These are phyloP conservation scores for Etheostoma cragini DNA, from an alignment of 2,113 vertebrate species.

Conservation along the genomic window DNA sequence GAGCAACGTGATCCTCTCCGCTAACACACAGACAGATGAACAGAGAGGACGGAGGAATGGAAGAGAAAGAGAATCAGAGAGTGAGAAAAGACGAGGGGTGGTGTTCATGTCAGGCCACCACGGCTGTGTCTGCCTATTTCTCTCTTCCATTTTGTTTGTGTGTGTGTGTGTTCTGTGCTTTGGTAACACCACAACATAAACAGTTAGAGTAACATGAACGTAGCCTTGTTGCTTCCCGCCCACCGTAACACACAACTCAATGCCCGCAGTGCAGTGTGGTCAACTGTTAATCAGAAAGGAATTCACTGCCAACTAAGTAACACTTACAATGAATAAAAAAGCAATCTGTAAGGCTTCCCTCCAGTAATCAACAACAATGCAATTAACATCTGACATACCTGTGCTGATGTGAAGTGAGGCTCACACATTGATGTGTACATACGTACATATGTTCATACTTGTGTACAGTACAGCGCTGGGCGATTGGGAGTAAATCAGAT, in stretches of 20 bases:
- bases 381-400: too few relatives aligned
- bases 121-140: background rate
- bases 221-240: slow-evolving; percentile 33
- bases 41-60: background rate
- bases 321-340: too few relatives aligned
- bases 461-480: background rate
- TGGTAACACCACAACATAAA: slow-evolving; percentile 68
- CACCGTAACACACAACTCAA: background rate
- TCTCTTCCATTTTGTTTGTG: background rate
- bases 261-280: too few relatives aligned
- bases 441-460: background rate
- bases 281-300: too few relatives aligned
- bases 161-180: slow-evolving; percentile 16
- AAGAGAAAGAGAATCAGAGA: slow-evolving; percentile 32
- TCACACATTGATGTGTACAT: too few relatives aligned
- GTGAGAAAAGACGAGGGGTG: background rate
- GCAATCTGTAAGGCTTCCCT: too few relatives aligned
- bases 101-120: slow-evolving; percentile 11
- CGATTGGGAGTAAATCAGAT: too few relatives aligned
- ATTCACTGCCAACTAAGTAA: too few relatives aligned
- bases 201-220: slow-evolving; percentile 48
- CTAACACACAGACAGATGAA: slow-evolving; percentile 6
- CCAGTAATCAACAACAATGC: too few relatives aligned
- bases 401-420: too few relatives aligned
- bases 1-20: background rate